Evolutionary conservation across 2,888 invertebrate genomes (phyloP).

Genomic region (Xestobium rufovillosum): DNA sequence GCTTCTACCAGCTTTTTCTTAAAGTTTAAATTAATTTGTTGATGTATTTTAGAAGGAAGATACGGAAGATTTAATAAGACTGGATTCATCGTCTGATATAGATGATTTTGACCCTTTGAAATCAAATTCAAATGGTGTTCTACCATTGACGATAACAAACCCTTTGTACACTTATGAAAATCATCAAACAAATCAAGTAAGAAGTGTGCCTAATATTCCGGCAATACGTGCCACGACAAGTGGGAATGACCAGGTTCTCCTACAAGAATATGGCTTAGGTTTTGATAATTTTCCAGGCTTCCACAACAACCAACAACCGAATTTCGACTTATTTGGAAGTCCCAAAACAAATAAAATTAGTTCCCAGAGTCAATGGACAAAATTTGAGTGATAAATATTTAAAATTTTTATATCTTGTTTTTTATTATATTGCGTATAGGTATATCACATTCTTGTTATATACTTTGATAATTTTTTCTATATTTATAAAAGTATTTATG

Average conservation of each 20-base stretch:
- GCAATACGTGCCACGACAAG: slow-evolving; percentile 26
- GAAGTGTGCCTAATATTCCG: slow-evolving; percentile 46
- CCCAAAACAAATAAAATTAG: slow-evolving; percentile 41
- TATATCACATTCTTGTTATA: not conserved
- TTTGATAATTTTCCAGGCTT: slow-evolving; percentile 48
- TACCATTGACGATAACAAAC: slow-evolving; percentile 47
- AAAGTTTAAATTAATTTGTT: too few species aligned
- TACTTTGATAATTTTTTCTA: slow-evolving; percentile 3
- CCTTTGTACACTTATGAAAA: slow-evolving; percentile 46
- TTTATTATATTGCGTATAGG: slow-evolving; percentile 5
- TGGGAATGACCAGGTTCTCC: slow-evolving; percentile 55
- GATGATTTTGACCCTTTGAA: slow-evolving; percentile 63
- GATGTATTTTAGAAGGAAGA: slow-evolving; percentile 44
- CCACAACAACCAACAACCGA: slow-evolving; percentile 32
- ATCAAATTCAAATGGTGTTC: slow-evolving; percentile 38
- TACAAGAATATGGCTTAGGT: slow-evolving; percentile 68
- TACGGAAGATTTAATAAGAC: slow-evolving; percentile 55
- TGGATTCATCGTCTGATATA: slow-evolving; percentile 57
- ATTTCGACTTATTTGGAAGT: slow-evolving; percentile 38
- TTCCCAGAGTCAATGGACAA: slow-evolving; percentile 52
- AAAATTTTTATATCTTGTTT: slow-evolving; percentile 14
- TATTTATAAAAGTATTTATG: too few species aligned
- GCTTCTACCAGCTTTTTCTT: too few species aligned
- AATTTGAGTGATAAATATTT: slow-evolving; percentile 47
- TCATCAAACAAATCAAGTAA: slow-evolving; percentile 38